A percentile compares a stretch with the other conserved stretches of the same genome.
Conservation (phyloP, 2,797 vertebrate genomes). For the Trachops cirrhosus region DNA sequence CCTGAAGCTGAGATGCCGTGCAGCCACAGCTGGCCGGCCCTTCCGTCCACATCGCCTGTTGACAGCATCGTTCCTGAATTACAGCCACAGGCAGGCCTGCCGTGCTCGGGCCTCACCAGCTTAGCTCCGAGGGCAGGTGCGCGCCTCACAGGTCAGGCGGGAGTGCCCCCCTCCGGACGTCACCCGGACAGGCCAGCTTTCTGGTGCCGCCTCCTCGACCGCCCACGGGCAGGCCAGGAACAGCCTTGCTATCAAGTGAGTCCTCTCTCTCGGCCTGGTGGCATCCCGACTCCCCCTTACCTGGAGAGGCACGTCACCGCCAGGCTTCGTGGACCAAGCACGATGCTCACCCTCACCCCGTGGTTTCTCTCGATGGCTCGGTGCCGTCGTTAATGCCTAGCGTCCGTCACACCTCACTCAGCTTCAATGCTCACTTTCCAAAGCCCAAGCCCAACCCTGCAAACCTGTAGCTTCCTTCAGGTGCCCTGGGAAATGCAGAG, state of each 20-base stretch:
- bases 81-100: background rate
- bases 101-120: background rate
- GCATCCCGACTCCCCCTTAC: accelerated
- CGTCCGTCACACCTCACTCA: background rate
- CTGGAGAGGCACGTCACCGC: accelerated
- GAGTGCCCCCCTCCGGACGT: background rate
- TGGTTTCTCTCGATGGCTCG: background rate
- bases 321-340: background rate
- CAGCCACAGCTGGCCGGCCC: background rate
- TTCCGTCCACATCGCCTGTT: background rate
- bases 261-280: background rate
- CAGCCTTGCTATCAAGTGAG: background rate
- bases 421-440: background rate
- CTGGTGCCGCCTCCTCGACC: accelerated
- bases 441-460: background rate
- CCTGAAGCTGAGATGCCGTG: background rate
- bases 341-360: accelerated
- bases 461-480: background rate
- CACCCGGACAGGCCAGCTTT: background rate
- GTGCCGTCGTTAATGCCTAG: background rate
- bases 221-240: background rate
- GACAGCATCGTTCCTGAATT: background rate
- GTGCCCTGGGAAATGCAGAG: background rate
- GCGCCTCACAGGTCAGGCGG: background rate
- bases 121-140: background rate